These are phyloP conservation scores for Pollenia griseotomentosa DNA, from an alignment of 2,888 invertebrate species.

Conservation along the genomic window DNA sequence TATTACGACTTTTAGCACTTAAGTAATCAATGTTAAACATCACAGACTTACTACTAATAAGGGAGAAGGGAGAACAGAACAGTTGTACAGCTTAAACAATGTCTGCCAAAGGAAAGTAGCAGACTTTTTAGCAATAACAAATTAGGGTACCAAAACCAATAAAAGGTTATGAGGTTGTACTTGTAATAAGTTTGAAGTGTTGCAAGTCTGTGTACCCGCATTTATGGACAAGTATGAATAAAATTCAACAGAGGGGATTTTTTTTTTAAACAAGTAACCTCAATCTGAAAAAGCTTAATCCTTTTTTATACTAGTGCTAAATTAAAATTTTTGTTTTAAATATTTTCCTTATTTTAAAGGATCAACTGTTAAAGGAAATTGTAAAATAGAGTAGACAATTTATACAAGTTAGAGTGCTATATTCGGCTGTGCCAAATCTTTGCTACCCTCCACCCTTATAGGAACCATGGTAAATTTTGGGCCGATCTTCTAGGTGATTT, in stretches of 20 bases:
- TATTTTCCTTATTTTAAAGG: background rate
- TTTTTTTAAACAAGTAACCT: slow-evolving; percentile 15
- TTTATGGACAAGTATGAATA: slow-evolving; percentile 9
- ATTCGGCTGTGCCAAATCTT: no score
- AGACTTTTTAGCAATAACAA: slow-evolving; percentile 44
- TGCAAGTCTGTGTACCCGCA: slow-evolving; percentile 35
- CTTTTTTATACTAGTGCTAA: background rate
- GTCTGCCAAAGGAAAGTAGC: background rate
- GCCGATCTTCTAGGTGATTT: no score
- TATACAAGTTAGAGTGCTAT: no score
- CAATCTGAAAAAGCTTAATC: slow-evolving; percentile 9
- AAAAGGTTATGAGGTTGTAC: slow-evolving; percentile 15
- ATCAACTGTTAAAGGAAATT: slow-evolving; percentile 14
- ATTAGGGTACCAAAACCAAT: slow-evolving; percentile 45
- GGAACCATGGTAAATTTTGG: no score
- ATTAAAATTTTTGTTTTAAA: slow-evolving; percentile 24
- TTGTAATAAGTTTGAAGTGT: slow-evolving; percentile 37
- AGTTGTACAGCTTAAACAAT: background rate
- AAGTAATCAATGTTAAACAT: slow-evolving; percentile 46
- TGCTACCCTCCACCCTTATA: no score
- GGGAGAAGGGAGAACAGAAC: background rate
- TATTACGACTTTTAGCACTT: background rate
- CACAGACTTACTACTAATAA: background rate
- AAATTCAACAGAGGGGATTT: background rate
- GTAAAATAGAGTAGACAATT: background rate